These are phyloP conservation scores for Magallana nippona DNA, from an alignment of 2,888 invertebrate species.

Conservation along the genomic window DNA sequence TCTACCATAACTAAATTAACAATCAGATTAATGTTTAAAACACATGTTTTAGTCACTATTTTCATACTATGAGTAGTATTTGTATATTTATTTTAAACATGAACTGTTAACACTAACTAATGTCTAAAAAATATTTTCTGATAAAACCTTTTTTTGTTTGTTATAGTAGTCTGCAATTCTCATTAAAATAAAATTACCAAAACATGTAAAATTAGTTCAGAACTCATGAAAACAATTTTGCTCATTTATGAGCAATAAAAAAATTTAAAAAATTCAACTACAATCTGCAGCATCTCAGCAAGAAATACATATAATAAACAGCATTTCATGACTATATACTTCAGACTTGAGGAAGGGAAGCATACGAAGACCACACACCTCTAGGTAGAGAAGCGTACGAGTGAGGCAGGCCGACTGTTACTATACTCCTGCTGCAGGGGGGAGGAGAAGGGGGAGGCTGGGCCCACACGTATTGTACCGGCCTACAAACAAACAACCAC, in stretches of 20 bases:
- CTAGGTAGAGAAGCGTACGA: conserved; percentile 68
- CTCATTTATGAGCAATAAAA: background rate
- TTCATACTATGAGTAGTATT: no score
- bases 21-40: no score
- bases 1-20: no score
- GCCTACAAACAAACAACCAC: conserved; percentile 66
- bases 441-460: conserved; percentile 72
- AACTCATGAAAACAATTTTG: background rate
- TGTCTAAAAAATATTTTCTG: no score
- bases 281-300: background rate
- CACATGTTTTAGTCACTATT: no score
- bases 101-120: no score
- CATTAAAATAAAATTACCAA: no score
- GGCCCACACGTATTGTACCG: conserved; percentile 72
- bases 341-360: conserved; percentile 18
- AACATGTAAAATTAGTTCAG: background rate
- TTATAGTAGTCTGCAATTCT: no score
- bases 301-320: background rate
- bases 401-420: conserved; percentile 58
- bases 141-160: no score
- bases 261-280: background rate
- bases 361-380: conserved; percentile 25
- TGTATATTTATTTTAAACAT: no score
- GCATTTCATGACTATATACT: background rate
- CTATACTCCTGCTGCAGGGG: conserved; percentile 76